These are phyloP conservation scores for Papilio demoleus DNA, from an alignment of 2,888 invertebrate species.

Conservation along the genomic window DNA sequence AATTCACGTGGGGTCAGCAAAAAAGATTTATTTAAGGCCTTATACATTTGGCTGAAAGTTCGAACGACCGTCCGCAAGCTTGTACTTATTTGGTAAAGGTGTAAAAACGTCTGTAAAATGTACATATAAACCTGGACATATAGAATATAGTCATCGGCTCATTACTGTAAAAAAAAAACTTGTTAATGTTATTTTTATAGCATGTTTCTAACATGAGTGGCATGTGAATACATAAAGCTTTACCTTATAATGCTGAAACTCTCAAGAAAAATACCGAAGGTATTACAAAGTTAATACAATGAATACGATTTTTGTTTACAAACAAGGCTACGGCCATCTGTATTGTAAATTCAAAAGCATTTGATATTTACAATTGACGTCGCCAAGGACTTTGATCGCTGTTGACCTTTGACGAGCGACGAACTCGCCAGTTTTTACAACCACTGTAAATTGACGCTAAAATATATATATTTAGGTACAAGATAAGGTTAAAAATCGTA, in stretches of 20 bases:
- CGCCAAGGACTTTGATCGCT: conserved; percentile 42
- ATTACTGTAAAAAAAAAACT: too few relatives aligned
- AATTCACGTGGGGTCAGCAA: too few relatives aligned
- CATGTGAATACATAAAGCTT: background rate
- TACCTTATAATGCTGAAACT: background rate
- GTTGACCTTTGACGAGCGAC: conserved; percentile 43
- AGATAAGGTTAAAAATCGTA: conserved; percentile 19
- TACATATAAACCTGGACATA: too few relatives aligned
- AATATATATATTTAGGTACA: conserved; percentile 22
- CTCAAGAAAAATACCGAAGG: conserved; percentile 24
- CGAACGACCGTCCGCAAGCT: too few relatives aligned
- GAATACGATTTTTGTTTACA: conserved; percentile 32
- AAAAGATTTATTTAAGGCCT: too few relatives aligned
- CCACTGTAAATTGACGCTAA: conserved; percentile 33
- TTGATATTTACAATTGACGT: conserved; percentile 26
- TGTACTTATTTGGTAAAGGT: too few relatives aligned
- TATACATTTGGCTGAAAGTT: too few relatives aligned
- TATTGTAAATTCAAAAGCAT: conserved; percentile 34
- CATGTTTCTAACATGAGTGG: background rate
- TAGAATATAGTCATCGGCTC: too few relatives aligned
- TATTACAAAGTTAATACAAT: conserved; percentile 30
- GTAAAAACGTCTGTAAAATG: too few relatives aligned
- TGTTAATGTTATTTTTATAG: too few relatives aligned
- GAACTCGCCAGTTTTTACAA: conserved; percentile 37
- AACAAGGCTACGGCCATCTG: conserved; percentile 38